Evolutionary conservation across 2,888 invertebrate genomes (phyloP), one percentile per base, ranked within the genome.

Genomic region (Melikaiella ostensackeni): DNA sequence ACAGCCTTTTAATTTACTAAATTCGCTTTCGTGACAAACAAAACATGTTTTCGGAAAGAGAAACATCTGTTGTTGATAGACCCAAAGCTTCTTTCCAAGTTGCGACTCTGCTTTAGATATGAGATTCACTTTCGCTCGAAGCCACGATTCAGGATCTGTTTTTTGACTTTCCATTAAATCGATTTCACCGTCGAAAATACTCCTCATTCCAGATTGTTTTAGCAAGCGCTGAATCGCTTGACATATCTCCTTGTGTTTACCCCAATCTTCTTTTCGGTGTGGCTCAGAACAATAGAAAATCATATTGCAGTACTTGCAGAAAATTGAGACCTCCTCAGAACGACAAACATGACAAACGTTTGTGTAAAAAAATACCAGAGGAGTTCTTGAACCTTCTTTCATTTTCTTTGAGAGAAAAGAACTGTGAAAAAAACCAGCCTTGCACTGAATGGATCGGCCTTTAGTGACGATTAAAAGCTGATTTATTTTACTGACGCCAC

Each of bases 291-390:
- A 90, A 70, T 89, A 90, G 19, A 84, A 80, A 33, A 89, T 89
- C 83, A 86, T 84, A 64, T 79, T 83, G 77, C 90, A 90, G 35
- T 78, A 80, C 55, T 85, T 80, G 57, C 89, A 90, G 6, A 76
- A 81, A 16, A 27, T 24, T 19, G 19, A 27, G 8, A 42, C 27
- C 7, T 46, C 16, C 21, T 38, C 8, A 11, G 24, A 38, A 80
- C 89, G 90, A 80, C 91, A 91, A 59, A 91, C 88, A 57, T 91
- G 91, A 81, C 91, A 91, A 19, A 84, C 86, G 75, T 90, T 90
- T 16, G 90, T 79, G 74, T 91, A 90, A 78, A 88, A 91, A 79
- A 87, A 88, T 27, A 16, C 13, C 21, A 24, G 5, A 24, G 16
- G 59, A 16, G 13, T 21, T 24, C 11, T 16, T 16, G 59, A 59